Evolutionary conservation across 2,797 vertebrate genomes (phyloP), one percentile per base, ranked within the genome.

Genomic region (Echiichthys vipera): DNA sequence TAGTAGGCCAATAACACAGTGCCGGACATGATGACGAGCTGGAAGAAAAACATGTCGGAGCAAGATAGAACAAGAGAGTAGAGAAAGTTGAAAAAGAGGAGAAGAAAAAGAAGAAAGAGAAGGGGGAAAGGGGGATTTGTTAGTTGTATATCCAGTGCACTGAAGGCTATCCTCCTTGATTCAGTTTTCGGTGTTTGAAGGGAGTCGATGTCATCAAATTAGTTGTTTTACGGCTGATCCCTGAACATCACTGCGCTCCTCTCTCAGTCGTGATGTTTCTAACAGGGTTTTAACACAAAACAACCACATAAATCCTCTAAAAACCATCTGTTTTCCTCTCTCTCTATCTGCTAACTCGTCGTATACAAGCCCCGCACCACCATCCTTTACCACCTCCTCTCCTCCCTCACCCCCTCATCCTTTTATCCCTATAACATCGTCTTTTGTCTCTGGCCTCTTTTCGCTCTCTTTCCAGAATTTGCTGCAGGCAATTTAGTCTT

Each of bases 11-110:
- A 93, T 92, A 99, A 93, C 88, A 98, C 96, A 14, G 97, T 99
- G 85, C 97, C 96, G 42, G 98, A 97, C 97, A 99, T 98, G 92
- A 99, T 98, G 93, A 98, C 97, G 46, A 99, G 95, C 98, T 99
- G 97, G 93, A 96, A 95, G 94, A 94, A 96, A 67, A 97, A 95
- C 95, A 96, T 94, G 58, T 20, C 34, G 68, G 74, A 59, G 49
- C 0, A 14, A 43, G 81, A 50, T 0, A 58, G 34, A 64, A 27
- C 7, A 5, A 65, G 29, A 63, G 36, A 59, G 65, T 9, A 45
- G 42, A 68, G 39, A 46, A 63, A 78, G 45, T 63, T 57, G 59
- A 63, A 49, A 34, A 65, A 64, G 20, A 63, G 14, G 56, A 70
- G 54, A 0, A 61, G 61, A 14, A 64, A 30, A 8, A 61, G 36